Percentiles rank a stretch among this genome's conserved stretches.
phyloP scores from a whole-genome alignment of 37 sponge, comb jelly and placozoan species.

The Axinella damicornis region DNA sequence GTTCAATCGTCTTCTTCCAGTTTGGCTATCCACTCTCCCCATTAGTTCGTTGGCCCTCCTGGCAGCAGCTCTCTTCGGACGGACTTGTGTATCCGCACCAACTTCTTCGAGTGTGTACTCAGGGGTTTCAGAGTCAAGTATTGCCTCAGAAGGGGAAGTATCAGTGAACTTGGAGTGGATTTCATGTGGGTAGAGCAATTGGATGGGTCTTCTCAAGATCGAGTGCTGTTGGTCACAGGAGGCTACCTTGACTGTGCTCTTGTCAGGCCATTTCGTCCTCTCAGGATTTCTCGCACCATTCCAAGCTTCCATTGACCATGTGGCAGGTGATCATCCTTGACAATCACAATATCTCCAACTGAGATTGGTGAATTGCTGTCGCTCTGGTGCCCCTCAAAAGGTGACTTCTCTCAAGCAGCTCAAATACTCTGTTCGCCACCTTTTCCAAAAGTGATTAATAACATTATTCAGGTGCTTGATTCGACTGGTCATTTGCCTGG shows the following conservation, averaged over 20 bases:
- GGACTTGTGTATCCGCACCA: neutral
- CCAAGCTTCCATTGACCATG: constrained; percentile 33
- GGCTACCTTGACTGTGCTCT: neutral
- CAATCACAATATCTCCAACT: constrained; percentile 38
- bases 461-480: constrained; percentile 18
- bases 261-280: too few relatives aligned
- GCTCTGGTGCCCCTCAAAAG: neutral
- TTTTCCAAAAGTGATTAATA: constrained; percentile 35
- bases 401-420: constrained; percentile 1
- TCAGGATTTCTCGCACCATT: too few relatives aligned
- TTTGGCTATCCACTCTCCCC: constrained; percentile 11
- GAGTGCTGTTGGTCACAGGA: neutral
- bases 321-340: constrained; percentile 13
- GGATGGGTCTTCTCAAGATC: constrained; percentile 39
- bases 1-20: constrained; percentile 18
- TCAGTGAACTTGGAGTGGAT: neutral
- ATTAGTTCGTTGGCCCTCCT: neutral
- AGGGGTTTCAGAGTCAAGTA: neutral
- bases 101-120: neutral
- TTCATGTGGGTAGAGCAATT: constrained; percentile 47
- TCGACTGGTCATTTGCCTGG: neutral
- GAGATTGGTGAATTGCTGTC: constrained; percentile 1
- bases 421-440: constrained; percentile 39
- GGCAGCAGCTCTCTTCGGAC: constrained; percentile 37
- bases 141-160: neutral